Evolutionary conservation across 2,888 invertebrate species (phyloP).

Genomic region (Lathronympha strigana): DNA sequence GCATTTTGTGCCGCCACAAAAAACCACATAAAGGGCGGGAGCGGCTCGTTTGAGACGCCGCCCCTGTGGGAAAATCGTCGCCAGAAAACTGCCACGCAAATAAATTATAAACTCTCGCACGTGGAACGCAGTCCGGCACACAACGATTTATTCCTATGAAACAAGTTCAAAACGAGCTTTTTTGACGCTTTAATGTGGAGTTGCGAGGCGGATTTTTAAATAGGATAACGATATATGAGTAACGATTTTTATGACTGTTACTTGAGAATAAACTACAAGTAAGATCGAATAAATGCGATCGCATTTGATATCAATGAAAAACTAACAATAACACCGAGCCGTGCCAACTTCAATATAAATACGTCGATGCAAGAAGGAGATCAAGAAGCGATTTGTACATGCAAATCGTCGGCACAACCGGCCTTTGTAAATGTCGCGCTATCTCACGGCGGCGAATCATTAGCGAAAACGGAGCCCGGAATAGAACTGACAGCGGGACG

Average conservation of each 20-base stretch:
- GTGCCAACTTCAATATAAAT: constrained; percentile 37
- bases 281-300: constrained; percentile 1
- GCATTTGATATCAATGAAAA: constrained; percentile 40
- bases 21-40: constrained; percentile 83
- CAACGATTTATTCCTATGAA: constrained; percentile 53
- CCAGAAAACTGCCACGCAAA: constrained; percentile 82
- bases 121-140: constrained; percentile 72
- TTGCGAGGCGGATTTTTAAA: constrained; percentile 16
- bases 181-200: constrained; percentile 55
- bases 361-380: constrained; percentile 43
- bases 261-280: neutral
- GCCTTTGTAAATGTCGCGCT: constrained; percentile 70
- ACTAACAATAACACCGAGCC: constrained; percentile 35
- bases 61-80: constrained; percentile 84
- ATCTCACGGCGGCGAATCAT: constrained; percentile 72
- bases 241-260: neutral
- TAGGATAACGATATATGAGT: neutral
- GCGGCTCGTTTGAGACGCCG: constrained; percentile 82
- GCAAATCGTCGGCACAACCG: constrained; percentile 65
- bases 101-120: constrained; percentile 81
- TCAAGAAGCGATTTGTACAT: constrained; percentile 60
- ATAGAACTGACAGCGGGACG: constrained; percentile 81
- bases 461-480: constrained; percentile 81
- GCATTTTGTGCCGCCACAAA: constrained; percentile 82
- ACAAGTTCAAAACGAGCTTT: constrained; percentile 55